These are phyloP conservation scores for Sterrhoptilus dennistouni DNA, from an alignment of 2,113 vertebrate genomes.

Conservation along the genomic window DNA sequence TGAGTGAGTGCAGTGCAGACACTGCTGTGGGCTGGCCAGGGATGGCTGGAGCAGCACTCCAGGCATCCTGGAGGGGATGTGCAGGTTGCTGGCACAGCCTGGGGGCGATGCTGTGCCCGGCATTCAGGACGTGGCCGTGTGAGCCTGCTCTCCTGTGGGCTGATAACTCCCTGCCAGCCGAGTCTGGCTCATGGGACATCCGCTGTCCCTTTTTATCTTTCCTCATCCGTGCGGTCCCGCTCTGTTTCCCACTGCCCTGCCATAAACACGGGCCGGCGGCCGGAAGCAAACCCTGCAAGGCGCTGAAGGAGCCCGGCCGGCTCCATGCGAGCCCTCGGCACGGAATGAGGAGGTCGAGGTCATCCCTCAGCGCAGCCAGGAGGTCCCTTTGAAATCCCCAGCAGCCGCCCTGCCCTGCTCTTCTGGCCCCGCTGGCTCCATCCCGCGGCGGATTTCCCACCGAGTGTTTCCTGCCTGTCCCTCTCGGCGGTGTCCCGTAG, in stretches of 20 bases:
- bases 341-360: neutral
- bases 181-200: neutral
- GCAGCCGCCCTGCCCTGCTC: neutral
- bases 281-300: neutral
- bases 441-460: neutral
- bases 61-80: neutral
- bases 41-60: neutral
- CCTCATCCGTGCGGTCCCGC: neutral
- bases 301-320: neutral
- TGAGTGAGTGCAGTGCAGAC: neutral
- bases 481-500: accelerated
- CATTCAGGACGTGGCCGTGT: accelerated
- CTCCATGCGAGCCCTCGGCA: accelerated
- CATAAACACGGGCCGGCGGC: neutral
- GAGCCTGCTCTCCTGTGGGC: neutral
- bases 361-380: neutral
- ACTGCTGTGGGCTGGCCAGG: neutral
- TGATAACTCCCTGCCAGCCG: neutral
- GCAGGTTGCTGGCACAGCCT: neutral
- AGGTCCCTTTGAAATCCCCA: neutral
- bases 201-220: neutral
- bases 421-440: neutral
- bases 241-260: neutral
- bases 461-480: neutral
- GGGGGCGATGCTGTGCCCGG: neutral